phyloP scores from a whole-genome alignment of 2,888 invertebrate genomes.

The Ochropleura plecta region DNA sequence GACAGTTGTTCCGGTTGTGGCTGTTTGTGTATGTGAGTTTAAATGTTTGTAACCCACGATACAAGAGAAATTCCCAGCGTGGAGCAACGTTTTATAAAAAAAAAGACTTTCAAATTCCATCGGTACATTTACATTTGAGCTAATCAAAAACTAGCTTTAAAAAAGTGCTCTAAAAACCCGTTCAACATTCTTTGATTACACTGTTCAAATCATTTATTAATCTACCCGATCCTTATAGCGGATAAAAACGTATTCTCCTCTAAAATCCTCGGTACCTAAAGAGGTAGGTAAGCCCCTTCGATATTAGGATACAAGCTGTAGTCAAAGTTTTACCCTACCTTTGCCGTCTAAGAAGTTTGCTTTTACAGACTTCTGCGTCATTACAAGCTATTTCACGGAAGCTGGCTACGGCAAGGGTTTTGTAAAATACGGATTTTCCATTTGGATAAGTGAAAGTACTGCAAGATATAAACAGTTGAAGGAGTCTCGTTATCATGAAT shows the following conservation, averaged over 20 bases:
- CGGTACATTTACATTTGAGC: no score
- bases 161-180: no score
- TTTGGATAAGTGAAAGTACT: conserved; percentile 27
- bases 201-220: conserved; percentile 36
- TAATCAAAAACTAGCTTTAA: no score
- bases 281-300: conserved; percentile 19
- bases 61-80: no score
- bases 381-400: conserved; percentile 44
- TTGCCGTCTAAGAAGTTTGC: conserved; percentile 56
- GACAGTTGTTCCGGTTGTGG: no score
- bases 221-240: not conserved
- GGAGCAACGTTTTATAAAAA: no score
- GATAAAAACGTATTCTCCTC: conserved; percentile 10
- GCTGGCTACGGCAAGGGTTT: conserved; percentile 16
- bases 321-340: conserved; percentile 46
- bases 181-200: not conserved
- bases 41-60: no score
- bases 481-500: not conserved
- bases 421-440: conserved; percentile 26
- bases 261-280: not conserved
- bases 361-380: conserved; percentile 40
- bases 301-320: conserved; percentile 13
- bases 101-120: no score
- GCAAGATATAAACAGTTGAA: not conserved
- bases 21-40: no score